Percentiles rank a stretch among this genome's conserved stretches.
phyloP scores from a whole-genome alignment of 2,113 vertebrate species.

The Dipodomys stephensi region DNA sequence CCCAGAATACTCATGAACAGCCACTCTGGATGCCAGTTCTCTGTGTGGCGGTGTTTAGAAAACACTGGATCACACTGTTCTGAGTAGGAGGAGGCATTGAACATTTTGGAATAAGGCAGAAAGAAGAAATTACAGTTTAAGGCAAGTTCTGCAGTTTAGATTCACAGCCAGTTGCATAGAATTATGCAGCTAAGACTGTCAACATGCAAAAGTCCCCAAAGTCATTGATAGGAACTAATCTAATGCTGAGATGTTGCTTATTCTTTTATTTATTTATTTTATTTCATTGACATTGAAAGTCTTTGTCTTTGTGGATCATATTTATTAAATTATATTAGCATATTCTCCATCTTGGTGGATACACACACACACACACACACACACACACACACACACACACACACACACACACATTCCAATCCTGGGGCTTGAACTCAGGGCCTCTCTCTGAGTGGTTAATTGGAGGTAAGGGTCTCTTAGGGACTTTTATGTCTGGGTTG shows the following conservation, averaged over 20 bases:
- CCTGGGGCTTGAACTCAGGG: no score
- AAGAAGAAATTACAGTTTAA: not conserved
- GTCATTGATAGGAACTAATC: not conserved
- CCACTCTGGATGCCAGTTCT: not conserved
- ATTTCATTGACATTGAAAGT: no score
- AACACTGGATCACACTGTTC: not conserved
- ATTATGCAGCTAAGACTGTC: not conserved
- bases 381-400: no score
- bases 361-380: no score
- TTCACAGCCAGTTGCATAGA: not conserved
- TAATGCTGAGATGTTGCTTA: not conserved
- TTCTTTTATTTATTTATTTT: no score
- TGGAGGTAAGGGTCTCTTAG: no score
- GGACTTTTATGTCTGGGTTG: no score
- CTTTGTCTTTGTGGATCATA: not conserved
- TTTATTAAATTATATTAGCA: not conserved
- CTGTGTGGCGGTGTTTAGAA: not conserved
- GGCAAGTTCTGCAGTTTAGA: not conserved
- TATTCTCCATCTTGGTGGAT: not conserved
- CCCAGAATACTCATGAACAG: not conserved
- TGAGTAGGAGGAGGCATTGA: not conserved
- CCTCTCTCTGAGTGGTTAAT: no score
- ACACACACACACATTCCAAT: no score
- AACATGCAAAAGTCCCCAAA: constrained; percentile 10
- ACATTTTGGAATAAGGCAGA: not conserved